A percentile compares a stretch with the other conserved stretches of the same genome.
Conservation (phyloP, 2,888 invertebrate species). For the Oligia strigilis region DNA sequence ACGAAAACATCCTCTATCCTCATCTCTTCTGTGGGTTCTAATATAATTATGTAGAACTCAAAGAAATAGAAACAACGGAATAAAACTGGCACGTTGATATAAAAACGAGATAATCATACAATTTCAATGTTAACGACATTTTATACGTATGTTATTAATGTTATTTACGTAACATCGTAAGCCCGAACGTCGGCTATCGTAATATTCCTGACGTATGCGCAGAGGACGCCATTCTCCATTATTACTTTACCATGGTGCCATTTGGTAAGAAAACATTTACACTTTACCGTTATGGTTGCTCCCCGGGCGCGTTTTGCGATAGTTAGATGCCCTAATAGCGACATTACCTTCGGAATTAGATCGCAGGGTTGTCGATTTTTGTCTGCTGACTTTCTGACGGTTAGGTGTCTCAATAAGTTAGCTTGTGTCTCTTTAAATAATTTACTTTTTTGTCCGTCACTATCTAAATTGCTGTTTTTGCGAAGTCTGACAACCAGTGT, state of each 20-base stretch:
- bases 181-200: constrained; percentile 40
- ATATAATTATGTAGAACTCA: background rate
- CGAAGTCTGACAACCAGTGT: background rate
- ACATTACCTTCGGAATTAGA: constrained; percentile 56
- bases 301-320: constrained; percentile 43
- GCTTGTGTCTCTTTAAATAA: background rate
- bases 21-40: no score
- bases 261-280: constrained; percentile 61
- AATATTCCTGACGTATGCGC: constrained; percentile 56
- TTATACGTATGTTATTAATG: constrained; percentile 43
- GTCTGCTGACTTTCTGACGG: constrained; percentile 10
- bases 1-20: constrained; percentile 5
- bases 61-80: constrained; percentile 24
- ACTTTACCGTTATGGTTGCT: constrained; percentile 52
- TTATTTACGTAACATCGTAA: constrained; percentile 49
- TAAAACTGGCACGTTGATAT: background rate
- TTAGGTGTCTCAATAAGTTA: background rate
- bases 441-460: background rate
- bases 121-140: constrained; percentile 50
- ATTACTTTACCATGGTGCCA: constrained; percentile 54
- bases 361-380: constrained; percentile 44
- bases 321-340: constrained; percentile 53
- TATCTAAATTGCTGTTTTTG: no score
- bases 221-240: constrained; percentile 44
- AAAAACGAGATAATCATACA: constrained; percentile 50